Conservation (phyloP, 2,113 vertebrate species). For the Nicator chloris region DNA sequence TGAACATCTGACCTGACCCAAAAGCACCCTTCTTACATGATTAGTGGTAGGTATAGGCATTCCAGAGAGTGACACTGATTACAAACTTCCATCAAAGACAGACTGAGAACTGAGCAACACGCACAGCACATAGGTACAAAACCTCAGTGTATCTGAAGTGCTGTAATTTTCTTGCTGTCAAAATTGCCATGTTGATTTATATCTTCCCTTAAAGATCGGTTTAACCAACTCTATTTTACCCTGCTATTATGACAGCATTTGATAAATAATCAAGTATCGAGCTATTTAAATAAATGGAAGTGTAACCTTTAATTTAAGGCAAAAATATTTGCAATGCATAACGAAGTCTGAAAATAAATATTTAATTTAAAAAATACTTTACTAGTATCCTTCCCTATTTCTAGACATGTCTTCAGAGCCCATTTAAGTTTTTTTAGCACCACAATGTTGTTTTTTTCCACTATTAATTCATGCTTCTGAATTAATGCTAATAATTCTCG, state of each 20-base stretch:
- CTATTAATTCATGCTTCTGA: background rate
- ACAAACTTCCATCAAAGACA: background rate
- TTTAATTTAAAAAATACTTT: background rate
- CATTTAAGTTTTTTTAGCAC: background rate
- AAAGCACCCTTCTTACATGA: background rate
- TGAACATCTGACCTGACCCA: background rate
- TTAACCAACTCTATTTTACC: background rate
- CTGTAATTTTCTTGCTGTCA: background rate
- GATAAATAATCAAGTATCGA: background rate
- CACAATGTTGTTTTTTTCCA: background rate
- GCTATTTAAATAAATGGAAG: background rate
- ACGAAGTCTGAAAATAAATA: background rate
- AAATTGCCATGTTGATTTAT: background rate
- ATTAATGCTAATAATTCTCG: background rate
- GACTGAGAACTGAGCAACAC: background rate
- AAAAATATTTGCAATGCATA: background rate
- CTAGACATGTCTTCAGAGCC: background rate
- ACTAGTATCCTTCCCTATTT: background rate
- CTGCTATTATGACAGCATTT: background rate
- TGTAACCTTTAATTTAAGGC: background rate
- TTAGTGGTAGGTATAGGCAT: background rate
- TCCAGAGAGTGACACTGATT: background rate
- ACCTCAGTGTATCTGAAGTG: background rate
- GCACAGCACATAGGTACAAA: background rate
- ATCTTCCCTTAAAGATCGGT: background rate